Base-by-base conservation (phyloP, 1,140 invertebrate species). In the Tigriopus japonicus region DNA sequence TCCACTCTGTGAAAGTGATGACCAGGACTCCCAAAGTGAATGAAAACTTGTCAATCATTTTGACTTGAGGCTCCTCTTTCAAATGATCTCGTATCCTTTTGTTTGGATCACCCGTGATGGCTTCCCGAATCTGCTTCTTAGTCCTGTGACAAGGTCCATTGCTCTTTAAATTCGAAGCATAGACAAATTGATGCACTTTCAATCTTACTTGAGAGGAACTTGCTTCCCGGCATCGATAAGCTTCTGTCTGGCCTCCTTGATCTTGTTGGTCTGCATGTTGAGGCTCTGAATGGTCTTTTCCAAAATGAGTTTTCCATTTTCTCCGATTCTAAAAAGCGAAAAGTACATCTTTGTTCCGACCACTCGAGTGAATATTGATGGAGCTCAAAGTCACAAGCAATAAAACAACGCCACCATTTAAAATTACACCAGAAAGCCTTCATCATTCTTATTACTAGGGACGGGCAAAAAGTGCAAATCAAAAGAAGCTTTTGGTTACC, bases 41-140 rank as follows among this genome's bases (percentile, higher is more conserved):
- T 6, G 24, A 41, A 10, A 58, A 14, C 21, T 58, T 58, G 40
- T 35, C 24, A 42, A 54, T 21, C 45, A 61, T 53, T 55, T 35
- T 61, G 21, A 61, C 59, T 51, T 61, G 59, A 1, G 59, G 59
- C 9, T 23, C 19, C 23, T 61, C 59, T 10, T 54, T 55, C 42
- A 61, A n/a, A 19, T 61, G 45, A 54, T 61, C 59, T n/a, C 59
- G 45, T 14, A 61, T 54, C 19, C 45, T 52, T 21, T 61, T 61
- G 43, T 61, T 40, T 1, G 59, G 59, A 42, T 61, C 59, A 40
- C 59, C 59, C 1, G 59, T 61, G n/a, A 61, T 52, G 23, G 15
- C 49, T 21, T 54, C 40, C 21, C 59, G 43, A 21, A 51, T 52
- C 15, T 28, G n/a, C 28, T 45, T 15, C 28, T 52, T 42, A 9